A percentile compares a stretch with the other conserved stretches of the same genome.
These are phyloP conservation scores for Drosophila aldrichi DNA, from an alignment of 2,888 invertebrate genomes.

Conservation along the genomic window DNA sequence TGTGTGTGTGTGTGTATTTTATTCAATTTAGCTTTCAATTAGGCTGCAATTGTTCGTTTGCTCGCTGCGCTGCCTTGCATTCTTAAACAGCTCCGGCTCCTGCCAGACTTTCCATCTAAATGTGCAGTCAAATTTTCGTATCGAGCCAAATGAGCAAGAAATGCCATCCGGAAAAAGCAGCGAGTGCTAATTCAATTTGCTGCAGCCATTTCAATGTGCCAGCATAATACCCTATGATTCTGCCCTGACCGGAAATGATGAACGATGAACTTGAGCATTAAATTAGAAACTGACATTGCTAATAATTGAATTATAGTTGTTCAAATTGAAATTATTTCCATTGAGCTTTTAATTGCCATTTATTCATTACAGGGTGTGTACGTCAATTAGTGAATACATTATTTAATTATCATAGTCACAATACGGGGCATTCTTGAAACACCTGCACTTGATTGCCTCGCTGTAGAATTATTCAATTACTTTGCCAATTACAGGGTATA, in stretches of 20 bases:
- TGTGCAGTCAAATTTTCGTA: slow-evolving; percentile 49
- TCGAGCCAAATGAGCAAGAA: slow-evolving; percentile 43
- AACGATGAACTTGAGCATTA: neutral
- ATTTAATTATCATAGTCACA: neutral
- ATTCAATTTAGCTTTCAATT: slow-evolving; percentile 81
- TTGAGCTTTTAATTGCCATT: neutral
- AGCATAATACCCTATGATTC: slow-evolving; percentile 22
- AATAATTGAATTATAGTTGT: too few relatives aligned
- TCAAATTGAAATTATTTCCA: neutral
- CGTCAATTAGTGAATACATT: neutral
- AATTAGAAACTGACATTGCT: too few relatives aligned
- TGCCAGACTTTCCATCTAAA: slow-evolving; percentile 30
- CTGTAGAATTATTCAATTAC: neutral
- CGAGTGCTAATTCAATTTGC: slow-evolving; percentile 45
- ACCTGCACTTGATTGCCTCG: neutral
- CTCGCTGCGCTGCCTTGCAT: slow-evolving; percentile 69
- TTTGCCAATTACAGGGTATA: neutral
- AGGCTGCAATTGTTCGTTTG: slow-evolving; percentile 82
- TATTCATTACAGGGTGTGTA: neutral
- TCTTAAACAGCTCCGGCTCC: slow-evolving; percentile 60
- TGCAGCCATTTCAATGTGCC: slow-evolving; percentile 1
- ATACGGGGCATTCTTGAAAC: neutral
- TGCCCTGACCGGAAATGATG: neutral
- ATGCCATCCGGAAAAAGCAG: slow-evolving; percentile 31
- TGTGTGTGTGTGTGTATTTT: slow-evolving; percentile 62